Evolutionary conservation across 2,888 invertebrate genomes (phyloP), one percentile per base, ranked within the genome.

Genomic region (Mesorhabditis spiculigera): DNA sequence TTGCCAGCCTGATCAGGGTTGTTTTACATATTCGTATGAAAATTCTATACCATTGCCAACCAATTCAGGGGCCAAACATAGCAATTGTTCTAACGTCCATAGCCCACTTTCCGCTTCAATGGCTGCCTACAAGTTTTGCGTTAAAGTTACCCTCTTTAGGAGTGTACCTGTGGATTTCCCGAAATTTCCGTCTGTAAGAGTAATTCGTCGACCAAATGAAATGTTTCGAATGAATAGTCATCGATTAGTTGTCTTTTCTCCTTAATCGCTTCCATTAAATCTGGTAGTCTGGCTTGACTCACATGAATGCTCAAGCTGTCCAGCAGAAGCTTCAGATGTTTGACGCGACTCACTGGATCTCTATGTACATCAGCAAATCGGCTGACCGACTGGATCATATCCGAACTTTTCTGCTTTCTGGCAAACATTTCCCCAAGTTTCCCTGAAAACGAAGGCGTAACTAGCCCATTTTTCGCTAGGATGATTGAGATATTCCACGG

Each of bases 171-270:
- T 45, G 79, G 74, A 66, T 81, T 82, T 4, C 74, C 68, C 16
- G 76, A 68, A 43, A 81, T 71, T 65, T 85, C 84, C 43, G 79
- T 78, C 28, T 77, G 76, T 41, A 84, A 73, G 6, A 84, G 74
- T 1, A 84, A 74, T 67, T 82, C 80, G 67, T 84, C 85, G 28
- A 84, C 84, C 61, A 84, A 71, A 70, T 84, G 84, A 68, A 83
- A 85, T 3, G 82, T 78, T 68, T 84, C 84, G 71, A 84, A 84
- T 62, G 77, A 78, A 73, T 84, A 81, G 66, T 84, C 84, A 45
- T 81, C 82, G 65, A 85, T 72, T 16, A 85, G 71, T 73, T 84
- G 84, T 6, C 79, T 71, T 67, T 81, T 82, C 63, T 84, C 84
- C 83, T 83, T 66, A 71, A 81, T 65, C 42, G 5, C 28, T 65